Percentiles rank a stretch among this genome's conserved stretches.
Evolutionary conservation across 2,888 invertebrate genomes (phyloP).

Genomic region (Choristoneura rosaceana): DNA sequence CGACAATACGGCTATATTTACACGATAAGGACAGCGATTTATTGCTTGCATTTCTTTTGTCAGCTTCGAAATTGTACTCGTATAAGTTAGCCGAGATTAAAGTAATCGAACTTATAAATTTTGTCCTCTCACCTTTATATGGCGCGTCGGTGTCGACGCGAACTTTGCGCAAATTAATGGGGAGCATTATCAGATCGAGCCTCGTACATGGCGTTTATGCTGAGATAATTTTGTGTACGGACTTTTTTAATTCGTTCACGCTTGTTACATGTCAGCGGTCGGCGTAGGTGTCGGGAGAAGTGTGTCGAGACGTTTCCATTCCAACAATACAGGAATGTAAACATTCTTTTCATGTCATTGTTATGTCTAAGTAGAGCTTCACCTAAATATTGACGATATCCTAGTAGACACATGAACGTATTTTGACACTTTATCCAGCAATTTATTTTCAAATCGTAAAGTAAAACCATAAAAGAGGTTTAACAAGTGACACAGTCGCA

Average conservation of each 20-base stretch:
- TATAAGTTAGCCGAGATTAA: slow-evolving; percentile 86
- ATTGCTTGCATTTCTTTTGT: slow-evolving; percentile 86
- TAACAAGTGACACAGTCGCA: slow-evolving; percentile 19
- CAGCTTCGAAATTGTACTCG: slow-evolving; percentile 86
- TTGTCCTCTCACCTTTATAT: slow-evolving; percentile 85
- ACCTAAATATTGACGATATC: background rate
- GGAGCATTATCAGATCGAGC: slow-evolving; percentile 83
- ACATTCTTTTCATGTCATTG: slow-evolving; percentile 15
- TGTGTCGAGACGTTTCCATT: slow-evolving; percentile 28
- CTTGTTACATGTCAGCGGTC: slow-evolving; percentile 50
- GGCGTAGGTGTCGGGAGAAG: slow-evolving; percentile 50
- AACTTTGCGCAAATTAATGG: slow-evolving; percentile 85
- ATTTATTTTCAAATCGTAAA: slow-evolving; percentile 11
- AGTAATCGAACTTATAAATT: slow-evolving; percentile 86
- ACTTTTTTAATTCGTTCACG: slow-evolving; percentile 71
- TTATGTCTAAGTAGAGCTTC: background rate
- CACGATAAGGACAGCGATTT: slow-evolving; percentile 81
- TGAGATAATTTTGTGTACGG: slow-evolving; percentile 82
- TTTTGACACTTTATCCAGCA: background rate
- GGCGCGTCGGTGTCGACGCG: slow-evolving; percentile 83
- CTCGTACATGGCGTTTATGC: slow-evolving; percentile 85
- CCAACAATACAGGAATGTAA: slow-evolving; percentile 10
- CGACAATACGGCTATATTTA: slow-evolving; percentile 81
- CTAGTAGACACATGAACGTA: no score
- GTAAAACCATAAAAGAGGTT: slow-evolving; percentile 18